phyloP scores from a whole-genome alignment of 2,888 invertebrate species.

The Acanthacorydalis orientalis region DNA sequence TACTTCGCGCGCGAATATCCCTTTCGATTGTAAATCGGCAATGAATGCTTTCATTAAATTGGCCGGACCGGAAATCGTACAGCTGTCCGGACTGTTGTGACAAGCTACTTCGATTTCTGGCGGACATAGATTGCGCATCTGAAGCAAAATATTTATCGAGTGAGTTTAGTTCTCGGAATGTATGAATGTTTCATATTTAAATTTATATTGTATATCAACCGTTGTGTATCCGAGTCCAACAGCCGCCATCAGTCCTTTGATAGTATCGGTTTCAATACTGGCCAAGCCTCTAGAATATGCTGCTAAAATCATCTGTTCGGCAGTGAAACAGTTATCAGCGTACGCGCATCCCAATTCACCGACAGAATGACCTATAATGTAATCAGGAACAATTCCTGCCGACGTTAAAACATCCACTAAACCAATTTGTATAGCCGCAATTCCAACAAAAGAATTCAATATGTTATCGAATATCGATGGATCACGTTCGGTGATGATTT shows the following conservation, averaged over 20 bases:
- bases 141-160: neutral
- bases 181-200: too few relatives aligned
- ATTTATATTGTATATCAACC: neutral
- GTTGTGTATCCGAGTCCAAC: constrained; percentile 32
- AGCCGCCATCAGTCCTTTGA: constrained; percentile 67
- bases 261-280: constrained; percentile 43
- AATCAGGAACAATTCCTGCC: constrained; percentile 21
- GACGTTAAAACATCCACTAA: constrained; percentile 30
- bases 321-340: constrained; percentile 71
- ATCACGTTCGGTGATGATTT: constrained; percentile 41
- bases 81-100: constrained; percentile 70
- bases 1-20: constrained; percentile 67
- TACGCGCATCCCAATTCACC: constrained; percentile 86
- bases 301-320: constrained; percentile 62
- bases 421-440: constrained; percentile 47
- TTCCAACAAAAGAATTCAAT: constrained; percentile 54
- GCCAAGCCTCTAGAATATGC: constrained; percentile 62
- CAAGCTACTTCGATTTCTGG: constrained; percentile 70
- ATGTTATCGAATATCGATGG: constrained; percentile 48
- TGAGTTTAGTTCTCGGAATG: too few relatives aligned
- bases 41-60: constrained; percentile 50
- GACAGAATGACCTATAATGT: constrained; percentile 50
- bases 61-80: constrained; percentile 79
- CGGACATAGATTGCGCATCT: constrained; percentile 45
- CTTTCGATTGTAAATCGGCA: constrained; percentile 44